Evolutionary conservation across 1,140 invertebrate species (phyloP).

Genomic region (Drosophila jambulina): DNA sequence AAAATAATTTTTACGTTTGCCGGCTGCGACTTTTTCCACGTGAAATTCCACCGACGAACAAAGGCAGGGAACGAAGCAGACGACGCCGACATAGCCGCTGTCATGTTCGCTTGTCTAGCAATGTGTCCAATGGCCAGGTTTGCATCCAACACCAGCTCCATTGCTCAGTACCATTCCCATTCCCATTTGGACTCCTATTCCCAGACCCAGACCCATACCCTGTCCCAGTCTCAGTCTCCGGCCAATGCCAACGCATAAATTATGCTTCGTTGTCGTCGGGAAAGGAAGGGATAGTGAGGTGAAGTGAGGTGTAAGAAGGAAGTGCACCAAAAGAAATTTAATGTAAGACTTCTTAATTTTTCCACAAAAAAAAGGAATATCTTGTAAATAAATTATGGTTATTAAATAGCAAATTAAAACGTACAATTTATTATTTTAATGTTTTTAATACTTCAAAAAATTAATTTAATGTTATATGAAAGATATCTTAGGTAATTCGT

Average conservation of each 20-base stretch:
- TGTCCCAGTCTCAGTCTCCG: conserved; percentile 44
- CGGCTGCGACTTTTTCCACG: conserved; percentile 72
- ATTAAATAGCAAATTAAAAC: neutral
- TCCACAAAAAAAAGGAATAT: neutral
- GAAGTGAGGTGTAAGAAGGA: neutral
- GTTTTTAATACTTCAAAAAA: too few species aligned
- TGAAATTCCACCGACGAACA: conserved; percentile 64
- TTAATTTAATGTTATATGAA: too few species aligned
- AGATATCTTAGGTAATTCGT: too few species aligned
- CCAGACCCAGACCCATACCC: conserved; percentile 34
- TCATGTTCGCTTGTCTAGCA: conserved; percentile 78
- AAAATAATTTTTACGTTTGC: conserved; percentile 73
- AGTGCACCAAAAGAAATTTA: neutral
- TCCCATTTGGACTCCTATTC: conserved; percentile 7
- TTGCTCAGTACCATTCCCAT: conserved; percentile 2
- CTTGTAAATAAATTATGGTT: too few species aligned
- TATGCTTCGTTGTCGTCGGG: conserved; percentile 75
- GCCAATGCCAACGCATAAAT: conserved; percentile 73
- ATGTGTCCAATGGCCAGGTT: conserved; percentile 62
- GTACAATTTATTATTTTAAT: neutral
- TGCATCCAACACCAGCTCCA: conserved; percentile 28
- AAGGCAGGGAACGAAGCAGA: conserved; percentile 39
- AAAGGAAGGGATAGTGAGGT: conserved; percentile 6
- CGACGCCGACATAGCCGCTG: conserved; percentile 66
- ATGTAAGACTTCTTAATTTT: neutral